Conservation (phyloP, 2,113 vertebrate genomes). For the Callochromis pleurospilus region DNA sequence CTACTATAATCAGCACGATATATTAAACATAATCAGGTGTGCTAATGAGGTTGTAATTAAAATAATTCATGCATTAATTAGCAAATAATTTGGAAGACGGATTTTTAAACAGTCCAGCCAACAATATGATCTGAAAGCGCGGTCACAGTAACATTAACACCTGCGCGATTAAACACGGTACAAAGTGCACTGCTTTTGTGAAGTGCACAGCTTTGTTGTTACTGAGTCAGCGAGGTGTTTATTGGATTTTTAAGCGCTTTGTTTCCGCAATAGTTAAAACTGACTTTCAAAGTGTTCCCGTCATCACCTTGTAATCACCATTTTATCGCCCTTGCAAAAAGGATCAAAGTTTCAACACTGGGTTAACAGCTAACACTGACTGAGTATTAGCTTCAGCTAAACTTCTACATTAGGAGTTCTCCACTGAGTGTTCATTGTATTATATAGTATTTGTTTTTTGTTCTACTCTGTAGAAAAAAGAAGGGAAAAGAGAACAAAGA, state of each 20-base stretch:
- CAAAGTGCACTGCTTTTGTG: neutral
- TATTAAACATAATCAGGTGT: conserved; percentile 43
- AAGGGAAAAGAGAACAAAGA: neutral
- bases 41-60: conserved; percentile 38
- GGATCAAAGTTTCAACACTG: neutral
- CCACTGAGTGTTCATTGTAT: neutral
- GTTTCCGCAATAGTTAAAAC: neutral
- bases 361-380: neutral
- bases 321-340: neutral
- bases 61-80: conserved; percentile 36
- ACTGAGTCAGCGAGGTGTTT: neutral
- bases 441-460: neutral
- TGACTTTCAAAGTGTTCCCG: neutral
- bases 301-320: neutral
- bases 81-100: conserved; percentile 20
- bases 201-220: neutral
- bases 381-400: neutral
- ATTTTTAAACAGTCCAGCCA: neutral
- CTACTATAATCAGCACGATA: conserved; percentile 27
- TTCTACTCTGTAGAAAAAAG: neutral
- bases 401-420: neutral
- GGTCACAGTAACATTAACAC: neutral
- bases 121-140: neutral
- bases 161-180: neutral
- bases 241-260: neutral